Evolutionary conservation across 2,888 invertebrate species (phyloP).

Genomic region (Gymnosoma rotundatum): DNA sequence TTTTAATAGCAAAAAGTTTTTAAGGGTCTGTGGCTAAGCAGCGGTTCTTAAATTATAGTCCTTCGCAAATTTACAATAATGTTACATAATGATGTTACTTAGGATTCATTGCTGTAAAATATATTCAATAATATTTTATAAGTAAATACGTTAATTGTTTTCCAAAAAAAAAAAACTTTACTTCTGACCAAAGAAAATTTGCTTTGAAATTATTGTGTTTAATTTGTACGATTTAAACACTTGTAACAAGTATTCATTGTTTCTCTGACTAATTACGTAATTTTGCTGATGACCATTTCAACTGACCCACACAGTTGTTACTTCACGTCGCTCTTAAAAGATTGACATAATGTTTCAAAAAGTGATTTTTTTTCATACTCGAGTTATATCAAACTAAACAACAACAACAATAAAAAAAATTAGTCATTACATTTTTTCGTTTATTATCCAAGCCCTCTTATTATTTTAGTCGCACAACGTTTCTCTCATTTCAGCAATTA

Average conservation of each 20-base stretch:
- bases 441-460: conserved; percentile 20
- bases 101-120: too few species aligned
- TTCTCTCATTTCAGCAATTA: conserved; percentile 28
- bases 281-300: conserved; percentile 2
- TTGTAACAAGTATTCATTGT: too few species aligned
- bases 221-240: too few species aligned
- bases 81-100: too few species aligned
- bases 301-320: not conserved
- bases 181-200: not conserved
- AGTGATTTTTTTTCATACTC: not conserved
- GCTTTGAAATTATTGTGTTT: too few species aligned
- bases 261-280: conserved; percentile 15
- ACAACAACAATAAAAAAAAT: not conserved
- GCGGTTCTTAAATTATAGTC: too few species aligned
- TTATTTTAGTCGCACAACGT: not conserved
- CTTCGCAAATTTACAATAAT: too few species aligned
- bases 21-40: too few species aligned
- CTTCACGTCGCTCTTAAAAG: not conserved
- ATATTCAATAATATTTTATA: too few species aligned
- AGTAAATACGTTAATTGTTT: too few species aligned
- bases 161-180: not conserved
- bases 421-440: conserved; percentile 58
- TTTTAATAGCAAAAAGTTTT: too few species aligned
- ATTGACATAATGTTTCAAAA: conserved; percentile 9
- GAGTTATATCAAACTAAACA: not conserved